Percentiles rank a stretch among this genome's conserved stretches.
Conservation (phyloP, 2,797 vertebrate genomes). For the Prunella strophiata region DNA sequence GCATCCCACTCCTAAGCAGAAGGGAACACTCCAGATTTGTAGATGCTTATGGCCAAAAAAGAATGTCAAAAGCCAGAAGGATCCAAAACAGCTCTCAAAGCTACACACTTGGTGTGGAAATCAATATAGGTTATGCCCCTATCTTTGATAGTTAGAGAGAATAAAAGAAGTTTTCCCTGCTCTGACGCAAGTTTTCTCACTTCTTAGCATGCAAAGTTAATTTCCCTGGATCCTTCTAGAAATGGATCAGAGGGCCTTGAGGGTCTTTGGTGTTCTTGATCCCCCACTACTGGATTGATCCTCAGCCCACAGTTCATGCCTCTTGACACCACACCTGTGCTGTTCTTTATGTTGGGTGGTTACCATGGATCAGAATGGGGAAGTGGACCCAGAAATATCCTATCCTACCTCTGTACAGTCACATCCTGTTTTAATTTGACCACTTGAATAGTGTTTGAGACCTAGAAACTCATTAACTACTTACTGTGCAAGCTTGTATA, state of each 20-base stretch:
- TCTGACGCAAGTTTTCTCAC: not conserved
- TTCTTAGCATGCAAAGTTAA: not conserved
- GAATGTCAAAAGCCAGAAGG: not conserved
- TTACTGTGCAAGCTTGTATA: not conserved
- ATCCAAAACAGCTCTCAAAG: not conserved
- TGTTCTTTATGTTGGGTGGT: not conserved
- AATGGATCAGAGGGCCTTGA: not conserved
- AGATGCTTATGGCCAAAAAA: not conserved
- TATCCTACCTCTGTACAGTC: not conserved
- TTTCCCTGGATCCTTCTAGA: not conserved
- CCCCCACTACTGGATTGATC: not conserved
- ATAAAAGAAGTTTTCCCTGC: not conserved
- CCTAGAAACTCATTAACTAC: not conserved
- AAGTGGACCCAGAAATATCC: not conserved
- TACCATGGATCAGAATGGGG: not conserved
- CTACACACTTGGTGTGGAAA: not conserved
- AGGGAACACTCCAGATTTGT: not conserved
- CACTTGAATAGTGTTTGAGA: not conserved
- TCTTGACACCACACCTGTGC: rapidly evolving
- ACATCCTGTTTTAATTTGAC: not conserved
- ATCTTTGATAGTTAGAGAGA: not conserved
- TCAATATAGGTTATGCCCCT: not conserved
- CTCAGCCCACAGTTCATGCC: not conserved
- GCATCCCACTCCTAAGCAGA: not conserved
- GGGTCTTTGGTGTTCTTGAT: not conserved